Percentiles rank a stretch among this genome's conserved stretches.
phyloP scores from a whole-genome alignment of 2,113 vertebrate genomes.

The Varanus komodoensis region DNA sequence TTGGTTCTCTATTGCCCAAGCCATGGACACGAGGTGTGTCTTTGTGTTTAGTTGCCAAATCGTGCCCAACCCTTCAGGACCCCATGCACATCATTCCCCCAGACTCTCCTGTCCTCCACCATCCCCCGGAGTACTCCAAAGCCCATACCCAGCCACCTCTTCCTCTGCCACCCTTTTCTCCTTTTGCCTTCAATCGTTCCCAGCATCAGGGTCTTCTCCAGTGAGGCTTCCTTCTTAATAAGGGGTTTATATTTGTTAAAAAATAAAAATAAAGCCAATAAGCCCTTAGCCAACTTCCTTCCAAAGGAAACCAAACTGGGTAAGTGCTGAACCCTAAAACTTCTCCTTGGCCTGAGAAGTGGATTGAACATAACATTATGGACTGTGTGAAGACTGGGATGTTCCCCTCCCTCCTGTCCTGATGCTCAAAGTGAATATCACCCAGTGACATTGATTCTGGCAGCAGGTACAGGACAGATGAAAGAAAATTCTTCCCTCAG shows the following conservation, averaged over 20 bases:
- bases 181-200: too few species aligned
- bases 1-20: not conserved
- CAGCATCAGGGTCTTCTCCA: too few species aligned
- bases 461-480: not conserved
- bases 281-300: not conserved
- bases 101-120: too few species aligned
- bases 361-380: not conserved
- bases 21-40: not conserved
- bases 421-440: not conserved
- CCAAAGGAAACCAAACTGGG: not conserved
- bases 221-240: too few species aligned
- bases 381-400: too few species aligned
- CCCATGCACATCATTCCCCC: too few species aligned
- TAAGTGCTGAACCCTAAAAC: not conserved
- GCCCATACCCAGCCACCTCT: too few species aligned
- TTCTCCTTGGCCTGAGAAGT: not conserved
- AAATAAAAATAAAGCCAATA: not conserved
- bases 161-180: too few species aligned
- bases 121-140: too few species aligned
- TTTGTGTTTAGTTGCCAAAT: too few species aligned
- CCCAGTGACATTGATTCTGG: not conserved
- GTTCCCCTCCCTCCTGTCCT: not conserved
- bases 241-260: too few species aligned
- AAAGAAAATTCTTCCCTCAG: slow-evolving; percentile 40
- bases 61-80: too few species aligned